Evolutionary conservation across 2,113 vertebrate genomes (phyloP).

Genomic region (Anoplopoma fimbria): DNA sequence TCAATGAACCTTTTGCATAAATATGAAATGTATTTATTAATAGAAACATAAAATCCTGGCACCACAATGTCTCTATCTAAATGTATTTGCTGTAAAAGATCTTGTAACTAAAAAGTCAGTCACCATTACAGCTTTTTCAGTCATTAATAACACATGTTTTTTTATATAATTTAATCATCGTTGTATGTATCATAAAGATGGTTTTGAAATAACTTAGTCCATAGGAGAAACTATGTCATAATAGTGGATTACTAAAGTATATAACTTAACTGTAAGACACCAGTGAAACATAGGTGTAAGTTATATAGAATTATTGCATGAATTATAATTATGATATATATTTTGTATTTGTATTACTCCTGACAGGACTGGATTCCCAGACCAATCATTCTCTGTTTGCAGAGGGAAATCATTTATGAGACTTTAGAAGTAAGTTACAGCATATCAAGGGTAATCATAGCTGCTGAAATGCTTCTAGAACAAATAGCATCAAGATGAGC

Average conservation of each 20-base stretch:
- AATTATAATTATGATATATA: background rate
- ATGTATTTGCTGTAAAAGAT: background rate
- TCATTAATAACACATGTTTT: background rate
- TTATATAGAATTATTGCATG: background rate
- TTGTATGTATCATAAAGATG: background rate
- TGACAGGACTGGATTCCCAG: background rate
- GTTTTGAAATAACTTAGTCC: background rate
- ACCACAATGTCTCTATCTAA: background rate
- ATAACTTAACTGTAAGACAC: background rate
- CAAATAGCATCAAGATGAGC: constrained; percentile 58
- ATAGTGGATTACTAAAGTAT: background rate
- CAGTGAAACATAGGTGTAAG: background rate
- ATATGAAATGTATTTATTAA: background rate
- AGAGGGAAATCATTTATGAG: background rate
- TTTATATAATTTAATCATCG: background rate
- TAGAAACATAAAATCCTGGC: background rate
- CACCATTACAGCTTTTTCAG: background rate
- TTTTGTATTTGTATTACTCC: background rate
- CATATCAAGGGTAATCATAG: constrained; percentile 50
- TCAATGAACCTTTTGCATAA: background rate
- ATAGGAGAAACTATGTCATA: background rate
- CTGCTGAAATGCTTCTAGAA: constrained; percentile 54
- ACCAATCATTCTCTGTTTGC: constrained; percentile 3
- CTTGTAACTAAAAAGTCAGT: background rate
- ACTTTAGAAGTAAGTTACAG: constrained; percentile 19